These are phyloP conservation scores for Discoglossus pictus DNA, from an alignment of 2,797 vertebrate genomes.

Conservation along the genomic window DNA sequence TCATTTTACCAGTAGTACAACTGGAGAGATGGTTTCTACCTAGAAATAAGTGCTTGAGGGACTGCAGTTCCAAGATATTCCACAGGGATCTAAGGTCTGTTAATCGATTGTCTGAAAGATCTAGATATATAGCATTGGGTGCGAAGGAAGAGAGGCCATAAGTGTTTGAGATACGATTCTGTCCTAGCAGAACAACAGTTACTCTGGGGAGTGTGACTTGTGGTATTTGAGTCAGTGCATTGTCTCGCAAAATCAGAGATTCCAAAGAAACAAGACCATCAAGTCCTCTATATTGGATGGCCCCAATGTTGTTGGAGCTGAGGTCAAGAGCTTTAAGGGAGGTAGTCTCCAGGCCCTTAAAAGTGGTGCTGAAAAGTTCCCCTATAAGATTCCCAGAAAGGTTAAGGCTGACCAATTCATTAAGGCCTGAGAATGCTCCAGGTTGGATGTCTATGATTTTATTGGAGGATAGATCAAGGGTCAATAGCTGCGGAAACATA, in stretches of 20 bases:
- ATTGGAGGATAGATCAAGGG: constrained; percentile 40
- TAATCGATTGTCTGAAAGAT: constrained; percentile 52
- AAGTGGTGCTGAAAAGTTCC: constrained; percentile 20
- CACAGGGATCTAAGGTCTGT: constrained; percentile 32
- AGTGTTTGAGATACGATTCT: constrained; percentile 43
- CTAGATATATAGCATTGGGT: constrained; percentile 24
- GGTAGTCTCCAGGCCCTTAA: constrained; percentile 30
- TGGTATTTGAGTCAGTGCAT: constrained; percentile 32
- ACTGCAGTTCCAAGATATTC: constrained; percentile 6
- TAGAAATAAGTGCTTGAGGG: constrained; percentile 34
- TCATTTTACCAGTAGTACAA: constrained; percentile 6
- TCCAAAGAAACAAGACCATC: constrained; percentile 24
- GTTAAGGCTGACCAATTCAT: constrained; percentile 38
- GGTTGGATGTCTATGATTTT: constrained; percentile 37
- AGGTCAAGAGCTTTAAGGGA: constrained; percentile 35
- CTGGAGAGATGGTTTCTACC: constrained; percentile 21
- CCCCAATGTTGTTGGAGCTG: constrained; percentile 53
- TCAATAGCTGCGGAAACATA: constrained; percentile 18
- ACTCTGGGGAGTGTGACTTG: constrained; percentile 27
- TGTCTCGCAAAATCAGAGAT: constrained; percentile 47
- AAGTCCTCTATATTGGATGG: constrained; percentile 37
- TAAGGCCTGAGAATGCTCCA: constrained; percentile 46
- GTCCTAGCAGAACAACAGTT: constrained; percentile 26
- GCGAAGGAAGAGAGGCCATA: constrained; percentile 31
- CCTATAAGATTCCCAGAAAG: constrained; percentile 54